Percentiles rank a stretch among this genome's conserved stretches.
phyloP scores from a whole-genome alignment of 2,113 vertebrate species.

The rat (Rattus norvegicus) region DNA sequence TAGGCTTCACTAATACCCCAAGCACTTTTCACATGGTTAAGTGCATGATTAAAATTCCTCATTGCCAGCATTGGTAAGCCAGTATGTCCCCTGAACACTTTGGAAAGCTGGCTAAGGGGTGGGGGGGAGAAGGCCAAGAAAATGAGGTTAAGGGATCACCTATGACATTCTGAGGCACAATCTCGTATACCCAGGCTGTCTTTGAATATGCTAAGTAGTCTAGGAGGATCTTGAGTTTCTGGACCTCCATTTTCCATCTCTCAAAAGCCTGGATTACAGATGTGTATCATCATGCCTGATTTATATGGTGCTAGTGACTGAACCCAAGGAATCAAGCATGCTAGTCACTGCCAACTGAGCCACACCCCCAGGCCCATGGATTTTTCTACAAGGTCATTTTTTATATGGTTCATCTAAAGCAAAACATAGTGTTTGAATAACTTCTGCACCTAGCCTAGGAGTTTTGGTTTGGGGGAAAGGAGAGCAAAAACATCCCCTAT shows the following conservation, averaged over 20 bases:
- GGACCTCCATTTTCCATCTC: not conserved
- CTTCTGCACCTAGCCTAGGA: not conserved
- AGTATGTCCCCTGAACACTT: not conserved
- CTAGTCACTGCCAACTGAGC: not conserved
- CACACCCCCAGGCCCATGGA: too few relatives aligned
- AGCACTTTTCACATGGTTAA: not conserved
- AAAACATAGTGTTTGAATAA: not conserved
- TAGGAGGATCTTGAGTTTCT: not conserved
- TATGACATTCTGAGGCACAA: not conserved
- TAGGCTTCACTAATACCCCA: not conserved
- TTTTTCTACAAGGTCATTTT: not conserved
- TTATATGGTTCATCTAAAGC: not conserved
- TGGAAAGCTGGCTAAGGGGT: fast-evolving
- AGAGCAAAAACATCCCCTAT: not conserved
- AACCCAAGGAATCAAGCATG: not conserved
- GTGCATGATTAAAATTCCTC: not conserved
- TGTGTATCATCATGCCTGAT: not conserved
- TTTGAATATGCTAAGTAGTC: not conserved
- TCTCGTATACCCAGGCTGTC: not conserved
- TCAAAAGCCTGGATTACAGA: not conserved
- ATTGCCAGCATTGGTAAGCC: not conserved
- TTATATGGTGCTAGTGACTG: not conserved
- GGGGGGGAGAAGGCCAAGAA: not conserved
- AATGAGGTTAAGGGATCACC: not conserved
- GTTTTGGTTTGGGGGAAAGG: not conserved